These are phyloP conservation scores for Meta bourneti DNA, from an alignment of 2,888 invertebrate genomes.

Conservation along the genomic window DNA sequence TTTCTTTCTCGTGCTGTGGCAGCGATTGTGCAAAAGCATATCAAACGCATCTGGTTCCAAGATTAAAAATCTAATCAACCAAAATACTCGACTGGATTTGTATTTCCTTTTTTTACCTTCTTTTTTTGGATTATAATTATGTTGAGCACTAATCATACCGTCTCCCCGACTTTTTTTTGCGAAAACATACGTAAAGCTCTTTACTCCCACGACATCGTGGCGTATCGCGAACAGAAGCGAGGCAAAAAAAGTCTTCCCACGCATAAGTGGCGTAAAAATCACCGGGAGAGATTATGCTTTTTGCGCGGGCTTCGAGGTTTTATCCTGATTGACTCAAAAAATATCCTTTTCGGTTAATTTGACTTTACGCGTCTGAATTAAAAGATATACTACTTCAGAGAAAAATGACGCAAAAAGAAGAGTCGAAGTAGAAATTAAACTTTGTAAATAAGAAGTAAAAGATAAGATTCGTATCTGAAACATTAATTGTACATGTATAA, in stretches of 20 bases:
- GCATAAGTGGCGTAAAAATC: background rate
- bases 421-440: background rate
- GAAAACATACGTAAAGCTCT: background rate
- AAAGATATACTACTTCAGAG: background rate
- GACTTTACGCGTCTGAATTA: background rate
- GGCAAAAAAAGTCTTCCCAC: background rate
- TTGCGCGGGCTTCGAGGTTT: background rate
- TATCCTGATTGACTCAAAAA: background rate
- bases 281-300: background rate
- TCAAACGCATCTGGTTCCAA: slow-evolving; percentile 4
- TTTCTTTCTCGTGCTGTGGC: background rate
- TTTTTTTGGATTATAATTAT: slow-evolving; percentile 3
- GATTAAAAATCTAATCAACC: slow-evolving; percentile 26
- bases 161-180: background rate
- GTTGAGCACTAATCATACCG: background rate
- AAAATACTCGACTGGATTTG: background rate
- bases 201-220: background rate
- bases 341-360: background rate
- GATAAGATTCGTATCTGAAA: background rate
- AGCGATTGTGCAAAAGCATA: background rate
- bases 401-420: background rate
- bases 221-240: background rate
- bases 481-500: background rate
- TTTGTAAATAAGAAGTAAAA: background rate
- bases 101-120: background rate